These are phyloP conservation scores for Charina bottae DNA, from an alignment of 2,113 vertebrate genomes.

Conservation along the genomic window DNA sequence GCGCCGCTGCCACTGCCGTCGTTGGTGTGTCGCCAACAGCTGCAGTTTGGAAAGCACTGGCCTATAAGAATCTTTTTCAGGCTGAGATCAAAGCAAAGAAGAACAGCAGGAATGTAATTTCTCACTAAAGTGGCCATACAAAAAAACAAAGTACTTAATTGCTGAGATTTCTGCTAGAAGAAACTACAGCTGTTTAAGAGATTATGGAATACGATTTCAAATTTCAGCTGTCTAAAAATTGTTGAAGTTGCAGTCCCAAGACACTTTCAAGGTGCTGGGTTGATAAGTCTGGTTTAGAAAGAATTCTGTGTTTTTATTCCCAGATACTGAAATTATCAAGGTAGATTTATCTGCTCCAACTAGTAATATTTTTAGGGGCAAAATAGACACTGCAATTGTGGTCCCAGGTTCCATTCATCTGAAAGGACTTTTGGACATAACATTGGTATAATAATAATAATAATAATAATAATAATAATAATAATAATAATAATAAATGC, in stretches of 20 bases:
- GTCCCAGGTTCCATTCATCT: background rate
- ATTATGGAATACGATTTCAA: too few species aligned
- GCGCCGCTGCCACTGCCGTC: too few species aligned
- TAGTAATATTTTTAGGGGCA: background rate
- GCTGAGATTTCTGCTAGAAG: background rate
- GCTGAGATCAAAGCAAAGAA: background rate
- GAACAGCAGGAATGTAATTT: background rate
- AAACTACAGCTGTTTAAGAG: background rate
- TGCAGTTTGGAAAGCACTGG: too few species aligned
- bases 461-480: too few species aligned
- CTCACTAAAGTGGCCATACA: background rate
- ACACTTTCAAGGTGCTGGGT: background rate
- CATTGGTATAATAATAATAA: background rate
- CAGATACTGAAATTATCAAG: background rate
- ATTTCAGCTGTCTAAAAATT: background rate
- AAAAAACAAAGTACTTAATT: background rate
- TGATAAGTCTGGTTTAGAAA: background rate
- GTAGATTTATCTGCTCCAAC: background rate
- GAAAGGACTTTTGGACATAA: background rate
- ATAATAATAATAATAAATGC: too few species aligned
- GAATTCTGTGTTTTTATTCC: background rate
- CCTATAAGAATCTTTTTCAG: background rate
- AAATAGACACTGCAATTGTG: background rate
- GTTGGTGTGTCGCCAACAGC: too few species aligned
- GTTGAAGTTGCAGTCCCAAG: background rate